Conservation (phyloP, 2,888 invertebrate genomes). For the Drosophila tripunctata region DNA sequence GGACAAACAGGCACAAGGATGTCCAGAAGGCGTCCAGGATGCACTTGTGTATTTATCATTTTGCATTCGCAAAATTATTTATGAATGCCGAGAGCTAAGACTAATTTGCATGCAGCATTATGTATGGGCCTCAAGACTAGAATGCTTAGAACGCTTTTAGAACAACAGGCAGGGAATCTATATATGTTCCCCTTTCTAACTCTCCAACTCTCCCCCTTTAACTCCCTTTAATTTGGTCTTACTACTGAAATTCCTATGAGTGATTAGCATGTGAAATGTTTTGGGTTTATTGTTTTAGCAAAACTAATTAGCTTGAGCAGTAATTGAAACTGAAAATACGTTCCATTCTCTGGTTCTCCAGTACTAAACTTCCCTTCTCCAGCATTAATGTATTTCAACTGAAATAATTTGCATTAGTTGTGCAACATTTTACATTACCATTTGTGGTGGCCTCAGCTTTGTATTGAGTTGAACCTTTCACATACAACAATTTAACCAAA, state of each 20-base stretch:
- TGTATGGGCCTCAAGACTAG: slow-evolving; percentile 39
- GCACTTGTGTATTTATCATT: slow-evolving; percentile 70
- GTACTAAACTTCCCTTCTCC: not conserved
- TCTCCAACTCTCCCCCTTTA: not conserved
- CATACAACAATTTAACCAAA: not conserved
- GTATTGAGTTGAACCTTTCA: not conserved
- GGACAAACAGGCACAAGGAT: not conserved
- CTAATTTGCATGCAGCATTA: slow-evolving; percentile 48
- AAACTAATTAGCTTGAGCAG: slow-evolving; percentile 73
- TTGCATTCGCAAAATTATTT: slow-evolving; percentile 72
- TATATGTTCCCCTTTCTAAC: not conserved
- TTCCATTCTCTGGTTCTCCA: not conserved
- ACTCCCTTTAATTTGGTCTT: not conserved
- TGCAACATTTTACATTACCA: slow-evolving; percentile 10
- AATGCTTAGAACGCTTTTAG: slow-evolving; percentile 30
- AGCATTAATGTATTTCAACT: not conserved
- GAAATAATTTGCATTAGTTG: slow-evolving; percentile 16
- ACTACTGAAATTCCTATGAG: slow-evolving; percentile 33
- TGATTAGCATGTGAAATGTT: slow-evolving; percentile 68
- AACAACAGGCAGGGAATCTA: not conserved
- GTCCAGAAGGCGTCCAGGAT: slow-evolving; percentile 24
- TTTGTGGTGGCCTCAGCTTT: not conserved
- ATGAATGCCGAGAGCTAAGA: slow-evolving; percentile 46
- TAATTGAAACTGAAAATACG: slow-evolving; percentile 63
- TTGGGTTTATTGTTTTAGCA: slow-evolving; percentile 67